These are phyloP conservation scores for Drosophila lowei DNA, from an alignment of 1,140 invertebrate species.

Conservation along the genomic window DNA sequence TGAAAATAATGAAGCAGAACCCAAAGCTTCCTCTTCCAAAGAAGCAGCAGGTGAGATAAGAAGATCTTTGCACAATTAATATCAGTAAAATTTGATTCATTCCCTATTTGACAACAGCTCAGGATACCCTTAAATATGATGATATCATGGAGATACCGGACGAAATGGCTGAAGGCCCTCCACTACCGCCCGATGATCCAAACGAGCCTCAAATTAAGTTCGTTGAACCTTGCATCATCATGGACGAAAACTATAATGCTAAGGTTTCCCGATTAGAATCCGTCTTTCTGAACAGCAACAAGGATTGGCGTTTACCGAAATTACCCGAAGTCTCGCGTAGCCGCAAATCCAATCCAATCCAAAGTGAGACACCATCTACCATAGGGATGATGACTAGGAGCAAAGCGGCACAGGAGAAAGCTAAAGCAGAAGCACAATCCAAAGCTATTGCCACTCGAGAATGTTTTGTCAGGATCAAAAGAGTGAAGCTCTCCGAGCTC, in stretches of 20 bases:
- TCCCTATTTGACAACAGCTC: neutral
- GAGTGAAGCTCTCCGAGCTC: too few species aligned
- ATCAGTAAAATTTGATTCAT: too few species aligned
- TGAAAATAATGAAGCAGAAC: too few species aligned
- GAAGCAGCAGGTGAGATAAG: neutral
- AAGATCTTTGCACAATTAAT: too few species aligned
- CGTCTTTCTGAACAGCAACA: neutral
- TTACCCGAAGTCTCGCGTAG: neutral
- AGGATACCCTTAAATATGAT: slow-evolving; percentile 9
- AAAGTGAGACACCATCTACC: too few species aligned
- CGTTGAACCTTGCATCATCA: slow-evolving; percentile 15
- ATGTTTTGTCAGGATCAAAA: too few species aligned
- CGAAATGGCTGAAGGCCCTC: slow-evolving; percentile 36
- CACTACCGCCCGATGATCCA: slow-evolving; percentile 5
- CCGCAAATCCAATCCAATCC: slow-evolving; percentile 6
- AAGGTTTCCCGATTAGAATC: slow-evolving; percentile 38
- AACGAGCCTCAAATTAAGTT: slow-evolving; percentile 11
- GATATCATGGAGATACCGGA: slow-evolving; percentile 41
- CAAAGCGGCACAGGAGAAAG: too few species aligned
- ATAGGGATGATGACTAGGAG: too few species aligned
- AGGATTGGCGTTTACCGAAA: neutral
- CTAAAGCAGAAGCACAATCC: too few species aligned
- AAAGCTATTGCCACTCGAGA: too few species aligned
- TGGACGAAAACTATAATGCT: slow-evolving; percentile 16
- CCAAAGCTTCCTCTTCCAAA: neutral